Evolutionary conservation across 1,140 invertebrate species (phyloP).

Genomic region (Pogonomyrmex californicus): DNA sequence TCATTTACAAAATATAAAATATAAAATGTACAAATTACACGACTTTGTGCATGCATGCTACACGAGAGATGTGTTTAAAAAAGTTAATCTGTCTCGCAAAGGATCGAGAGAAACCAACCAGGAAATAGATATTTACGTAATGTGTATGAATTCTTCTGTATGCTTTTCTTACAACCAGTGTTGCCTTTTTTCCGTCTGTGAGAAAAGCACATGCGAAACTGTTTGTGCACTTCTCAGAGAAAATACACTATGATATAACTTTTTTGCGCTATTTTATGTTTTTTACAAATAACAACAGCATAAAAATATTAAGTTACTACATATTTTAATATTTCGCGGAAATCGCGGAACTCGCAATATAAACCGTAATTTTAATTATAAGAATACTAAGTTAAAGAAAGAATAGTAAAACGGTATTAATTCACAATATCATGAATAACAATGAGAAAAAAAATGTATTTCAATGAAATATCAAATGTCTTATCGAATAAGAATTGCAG

Average conservation of each 20-base stretch:
- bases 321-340: not conserved
- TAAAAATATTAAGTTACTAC: conserved; percentile 8
- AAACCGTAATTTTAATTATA: not conserved
- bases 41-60: not conserved
- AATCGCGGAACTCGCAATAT: not conserved
- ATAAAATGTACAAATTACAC: not conserved
- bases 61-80: not conserved
- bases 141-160: not conserved
- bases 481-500: not conserved
- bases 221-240: not conserved
- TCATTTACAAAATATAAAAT: not conserved
- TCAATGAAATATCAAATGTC: not conserved
- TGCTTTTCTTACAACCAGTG: not conserved
- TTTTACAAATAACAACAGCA: not conserved
- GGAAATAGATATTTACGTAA: conserved; percentile 29
- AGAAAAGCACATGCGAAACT: not conserved
- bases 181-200: not conserved
- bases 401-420: not conserved
- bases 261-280: not conserved
- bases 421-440: not conserved
- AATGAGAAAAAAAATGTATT: not conserved
- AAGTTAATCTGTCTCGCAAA: not conserved
- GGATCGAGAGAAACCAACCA: not conserved
- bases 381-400: not conserved
- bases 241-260: not conserved